These are phyloP conservation scores for Thera britannica DNA, from an alignment of 2,888 invertebrate genomes.

Conservation along the genomic window DNA sequence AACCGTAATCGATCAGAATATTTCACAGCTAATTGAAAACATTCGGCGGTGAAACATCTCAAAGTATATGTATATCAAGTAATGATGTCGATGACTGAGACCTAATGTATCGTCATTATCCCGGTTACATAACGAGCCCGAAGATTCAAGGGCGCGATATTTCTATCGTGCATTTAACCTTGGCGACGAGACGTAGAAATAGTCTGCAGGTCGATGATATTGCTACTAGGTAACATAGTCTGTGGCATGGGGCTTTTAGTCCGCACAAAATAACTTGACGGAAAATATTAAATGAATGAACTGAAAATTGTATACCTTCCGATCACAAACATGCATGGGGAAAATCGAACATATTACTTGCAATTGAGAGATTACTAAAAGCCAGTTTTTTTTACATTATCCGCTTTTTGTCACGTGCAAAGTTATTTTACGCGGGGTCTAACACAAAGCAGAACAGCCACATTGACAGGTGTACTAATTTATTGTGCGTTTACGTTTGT, in stretches of 20 bases:
- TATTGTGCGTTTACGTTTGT: no score
- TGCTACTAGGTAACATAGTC: constrained; percentile 20
- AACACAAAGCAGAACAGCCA: no score
- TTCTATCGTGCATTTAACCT: constrained; percentile 47
- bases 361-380: no score
- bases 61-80: not conserved
- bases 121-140: constrained; percentile 46
- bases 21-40: not conserved
- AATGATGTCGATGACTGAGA: constrained; percentile 21
- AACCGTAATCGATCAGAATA: not conserved
- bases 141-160: constrained; percentile 55
- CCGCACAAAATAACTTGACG: not conserved
- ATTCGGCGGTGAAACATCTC: not conserved
- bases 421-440: no score
- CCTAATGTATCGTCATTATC: constrained; percentile 35
- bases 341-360: no score
- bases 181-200: constrained; percentile 46
- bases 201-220: constrained; percentile 41
- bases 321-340: no score
- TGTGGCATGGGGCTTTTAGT: constrained; percentile 10
- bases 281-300: no score
- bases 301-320: no score
- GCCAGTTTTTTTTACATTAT: no score
- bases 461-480: no score
- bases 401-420: no score